Evolutionary conservation across 1,140 invertebrate genomes (phyloP), one percentile per base, ranked within the genome.

Genomic region (Tetramorium parvispinum): DNA sequence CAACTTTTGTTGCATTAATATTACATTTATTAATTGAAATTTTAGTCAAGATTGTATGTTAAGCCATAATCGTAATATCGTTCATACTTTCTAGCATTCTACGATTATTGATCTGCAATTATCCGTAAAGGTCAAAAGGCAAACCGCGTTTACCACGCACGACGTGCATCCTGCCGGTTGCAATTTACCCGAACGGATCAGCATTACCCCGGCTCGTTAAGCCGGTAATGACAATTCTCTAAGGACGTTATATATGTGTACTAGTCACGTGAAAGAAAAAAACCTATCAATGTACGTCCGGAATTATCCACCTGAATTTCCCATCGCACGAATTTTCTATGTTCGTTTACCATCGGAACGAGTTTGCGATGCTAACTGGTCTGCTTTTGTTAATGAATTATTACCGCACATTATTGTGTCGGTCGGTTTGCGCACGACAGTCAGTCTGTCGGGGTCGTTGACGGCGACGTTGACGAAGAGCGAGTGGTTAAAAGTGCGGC

Each of bases 401-500:
- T 90, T 87, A 68, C 49, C 79, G 18, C 40, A 18, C 77, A n/a
- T 59, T 82, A 68, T 27, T 68, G 40, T 68, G 27, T 51, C 57
- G 55, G 61, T 49, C 16, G n/a, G 16, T 32, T 7, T 49, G 63
- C 24, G 21, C 59, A 73, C 86, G 76, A 89, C 88, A 85, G 43
- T 86, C 87, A 73, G 86, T 46, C 71, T 61, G 71, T 66, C 73
- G 49, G 43, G 7, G 53, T 75, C 68, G 43, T 16, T 46, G 89
- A 90, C 88, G 43, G n/a, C 51, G 89, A 90, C 88, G 65, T 90
- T 90, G 89, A 90, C 86, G 88, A 90, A 88, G 88, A 90, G 21
- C 86, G 88, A 89, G 86, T 82, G 71, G 71, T 46, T 66, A 49
- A 77, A 27, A 78, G 21, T n/a, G 77, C 55, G 55, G 49, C 71